Base-by-base conservation (phyloP, 2,113 vertebrate genomes). In the Pionites leucogaster region DNA sequence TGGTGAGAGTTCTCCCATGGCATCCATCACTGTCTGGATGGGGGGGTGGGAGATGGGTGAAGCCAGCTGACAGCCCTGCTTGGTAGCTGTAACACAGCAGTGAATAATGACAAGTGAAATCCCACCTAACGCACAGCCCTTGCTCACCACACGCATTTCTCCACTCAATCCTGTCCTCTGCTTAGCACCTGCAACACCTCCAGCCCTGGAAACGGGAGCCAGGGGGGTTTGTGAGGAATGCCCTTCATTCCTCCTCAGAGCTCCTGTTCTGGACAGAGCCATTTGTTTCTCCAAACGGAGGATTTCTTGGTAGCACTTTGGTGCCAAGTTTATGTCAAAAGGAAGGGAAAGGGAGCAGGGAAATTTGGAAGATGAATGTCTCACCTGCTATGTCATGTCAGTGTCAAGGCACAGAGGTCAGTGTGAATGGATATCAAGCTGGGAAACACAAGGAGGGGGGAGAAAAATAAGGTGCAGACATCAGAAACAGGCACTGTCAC, bases 371-470 rank as follows among this genome's bases (percentile, higher is more conserved):
- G 91, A 92, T 95, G 92, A 97, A 98, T 96, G 77, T 92, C 92
- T 97, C 97, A 98, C 97, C 98, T 98, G 98, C 97, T 97, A 77
- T 92, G 94, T 96, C 94, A 87, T 75, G 96, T 98, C 98, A 97
- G 85, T 55, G 91, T 96, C 92, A 92, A 84, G 85, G 91, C 89
- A 46, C 13, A 88, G 95, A n/a, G 88, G 72, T 55, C 27, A 31
- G 68, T 4, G 88, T 27, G 86, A 87, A 57, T 13, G 86, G 91
- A 49, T 53, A 16, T 84, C 47, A 76, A 83, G 86, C 72, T 53
- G 82, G 77, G 82, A 84, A 92, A 63, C 23, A 15, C 67, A 19
- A 46, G 39, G 90, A n/a, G 41, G 37, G 13, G 78, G 17, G 19
- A 41, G 64, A 22, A 53, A 77, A 91, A 76, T 29, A 76, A 76